These are phyloP conservation scores for Chydorus sphaericus DNA, from an alignment of 2,888 invertebrate species.

Conservation along the genomic window DNA sequence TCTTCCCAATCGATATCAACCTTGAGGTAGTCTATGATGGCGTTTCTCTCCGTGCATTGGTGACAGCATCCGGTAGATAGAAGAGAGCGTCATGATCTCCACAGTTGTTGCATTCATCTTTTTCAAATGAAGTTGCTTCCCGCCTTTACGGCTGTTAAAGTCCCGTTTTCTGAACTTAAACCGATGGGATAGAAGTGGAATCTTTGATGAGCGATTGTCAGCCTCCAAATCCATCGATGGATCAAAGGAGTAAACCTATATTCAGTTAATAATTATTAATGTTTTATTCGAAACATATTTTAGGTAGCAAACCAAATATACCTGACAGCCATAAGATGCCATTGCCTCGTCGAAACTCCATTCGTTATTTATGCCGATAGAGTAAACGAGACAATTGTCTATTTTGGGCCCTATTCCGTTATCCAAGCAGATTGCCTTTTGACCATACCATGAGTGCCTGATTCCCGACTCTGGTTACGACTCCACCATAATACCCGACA, in stretches of 20 bases:
- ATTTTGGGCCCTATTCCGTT: background rate
- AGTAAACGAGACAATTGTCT: background rate
- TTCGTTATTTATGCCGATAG: slow-evolving; percentile 7
- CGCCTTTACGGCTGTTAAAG: no score
- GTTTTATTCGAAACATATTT: no score
- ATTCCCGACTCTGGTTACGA: no score
- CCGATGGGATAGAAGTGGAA: slow-evolving; percentile 20
- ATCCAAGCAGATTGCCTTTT: slow-evolving; percentile 3
- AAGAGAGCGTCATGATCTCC: background rate
- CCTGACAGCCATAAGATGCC: background rate
- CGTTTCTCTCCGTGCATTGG: background rate
- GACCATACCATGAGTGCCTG: slow-evolving; percentile 7
- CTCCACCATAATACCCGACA: no score
- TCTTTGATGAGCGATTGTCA: slow-evolving; percentile 21
- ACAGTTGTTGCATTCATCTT: no score
- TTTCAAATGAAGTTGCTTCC: background rate
- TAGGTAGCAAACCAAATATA: no score
- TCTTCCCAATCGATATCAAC: background rate
- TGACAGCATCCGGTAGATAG: background rate
- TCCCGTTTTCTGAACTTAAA: no score
- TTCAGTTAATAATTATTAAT: no score
- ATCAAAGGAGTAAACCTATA: slow-evolving; percentile 6
- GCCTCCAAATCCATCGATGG: slow-evolving; percentile 13
- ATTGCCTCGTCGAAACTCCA: slow-evolving; percentile 7
- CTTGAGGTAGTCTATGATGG: background rate